Conservation (phyloP, 2,797 vertebrate species). For the Macroramphosus scolopax region DNA sequence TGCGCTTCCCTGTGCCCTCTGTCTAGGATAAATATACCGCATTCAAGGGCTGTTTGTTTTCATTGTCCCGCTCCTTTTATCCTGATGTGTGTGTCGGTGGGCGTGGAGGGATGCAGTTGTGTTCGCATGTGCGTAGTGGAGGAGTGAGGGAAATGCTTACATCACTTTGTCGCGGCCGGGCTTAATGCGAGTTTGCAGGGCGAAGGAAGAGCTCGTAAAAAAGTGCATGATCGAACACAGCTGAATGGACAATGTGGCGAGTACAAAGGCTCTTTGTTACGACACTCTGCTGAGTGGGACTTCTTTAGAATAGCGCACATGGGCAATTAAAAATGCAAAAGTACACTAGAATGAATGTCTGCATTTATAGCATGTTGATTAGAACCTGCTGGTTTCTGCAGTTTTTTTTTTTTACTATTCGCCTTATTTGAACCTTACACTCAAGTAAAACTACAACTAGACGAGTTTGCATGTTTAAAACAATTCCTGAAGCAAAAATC, state of each 20-base stretch:
- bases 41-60: constrained; percentile 60
- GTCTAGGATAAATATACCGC: constrained; percentile 51
- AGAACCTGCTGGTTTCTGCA: too few species aligned
- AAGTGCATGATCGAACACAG: too few species aligned
- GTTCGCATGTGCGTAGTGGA: constrained; percentile 3
- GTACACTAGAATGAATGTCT: too few species aligned
- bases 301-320: too few species aligned
- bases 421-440: too few species aligned
- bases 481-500: too few species aligned
- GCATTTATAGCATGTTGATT: too few species aligned
- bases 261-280: constrained; percentile 49
- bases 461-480: too few species aligned
- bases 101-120: background rate
- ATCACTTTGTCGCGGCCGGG: constrained; percentile 2
- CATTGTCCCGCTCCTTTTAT: constrained; percentile 44
- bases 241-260: constrained; percentile 13
- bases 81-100: constrained; percentile 6
- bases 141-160: constrained; percentile 8
- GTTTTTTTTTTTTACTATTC: too few species aligned
- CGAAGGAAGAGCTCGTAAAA: constrained; percentile 16
- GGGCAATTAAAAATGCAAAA: too few species aligned
- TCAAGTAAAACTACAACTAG: too few species aligned
- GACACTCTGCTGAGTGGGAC: constrained; percentile 10
- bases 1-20: constrained; percentile 44
- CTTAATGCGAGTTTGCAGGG: background rate